A percentile compares a stretch with the other conserved stretches of the same genome.
phyloP scores from a whole-genome alignment of 2,113 vertebrate genomes.

The Eira barbara region DNA sequence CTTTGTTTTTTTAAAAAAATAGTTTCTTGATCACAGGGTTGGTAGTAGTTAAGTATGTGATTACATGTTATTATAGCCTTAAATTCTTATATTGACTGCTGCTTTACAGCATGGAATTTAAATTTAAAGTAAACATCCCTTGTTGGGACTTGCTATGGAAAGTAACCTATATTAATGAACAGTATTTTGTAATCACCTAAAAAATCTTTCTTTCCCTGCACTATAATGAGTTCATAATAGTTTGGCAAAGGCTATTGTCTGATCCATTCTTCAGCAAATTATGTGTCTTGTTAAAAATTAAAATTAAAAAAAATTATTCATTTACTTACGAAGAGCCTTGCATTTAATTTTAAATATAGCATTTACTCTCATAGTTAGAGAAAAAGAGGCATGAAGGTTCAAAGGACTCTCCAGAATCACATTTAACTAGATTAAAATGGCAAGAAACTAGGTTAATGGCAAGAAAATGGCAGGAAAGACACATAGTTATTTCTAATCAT shows the following conservation, averaged over 20 bases:
- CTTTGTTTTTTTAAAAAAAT: neutral
- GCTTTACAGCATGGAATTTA: neutral
- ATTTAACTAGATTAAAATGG: constrained; percentile 15
- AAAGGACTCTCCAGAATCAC: constrained; percentile 3
- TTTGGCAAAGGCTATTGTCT: neutral
- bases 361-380: neutral
- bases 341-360: constrained; percentile 17
- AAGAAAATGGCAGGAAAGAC: neutral
- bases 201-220: neutral
- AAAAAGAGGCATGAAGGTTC: neutral
- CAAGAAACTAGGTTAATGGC: neutral
- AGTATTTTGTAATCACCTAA: neutral
- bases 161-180: neutral
- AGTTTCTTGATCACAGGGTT: neutral
- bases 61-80: neutral
- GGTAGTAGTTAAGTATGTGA: neutral
- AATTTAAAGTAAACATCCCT: neutral
- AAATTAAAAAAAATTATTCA: neutral
- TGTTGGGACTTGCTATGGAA: neutral
- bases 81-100: neutral
- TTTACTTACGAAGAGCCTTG: constrained; percentile 9
- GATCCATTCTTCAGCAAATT: neutral
- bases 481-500: neutral
- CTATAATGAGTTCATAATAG: neutral
- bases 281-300: neutral